These are phyloP conservation scores for Drosophila leonis DNA, from an alignment of 2,888 invertebrate species.

Conservation along the genomic window DNA sequence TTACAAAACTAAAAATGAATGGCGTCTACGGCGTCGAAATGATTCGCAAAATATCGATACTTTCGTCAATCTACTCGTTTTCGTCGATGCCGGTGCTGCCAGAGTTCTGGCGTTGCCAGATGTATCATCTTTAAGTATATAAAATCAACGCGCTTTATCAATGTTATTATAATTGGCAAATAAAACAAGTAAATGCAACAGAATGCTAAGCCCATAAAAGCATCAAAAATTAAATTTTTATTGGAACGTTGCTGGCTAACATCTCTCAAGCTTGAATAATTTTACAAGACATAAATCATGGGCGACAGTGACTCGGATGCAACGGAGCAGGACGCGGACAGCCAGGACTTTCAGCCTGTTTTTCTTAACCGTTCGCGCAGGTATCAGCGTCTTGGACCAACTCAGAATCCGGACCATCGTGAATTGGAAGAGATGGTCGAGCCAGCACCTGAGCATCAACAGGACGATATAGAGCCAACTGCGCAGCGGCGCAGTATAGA, in stretches of 20 bases:
- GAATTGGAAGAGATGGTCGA: not conserved
- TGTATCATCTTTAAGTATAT: not conserved
- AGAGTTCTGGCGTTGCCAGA: constrained; percentile 14
- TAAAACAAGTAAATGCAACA: not conserved
- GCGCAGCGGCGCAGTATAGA: constrained; percentile 11
- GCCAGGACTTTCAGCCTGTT: constrained; percentile 3
- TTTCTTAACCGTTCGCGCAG: not conserved
- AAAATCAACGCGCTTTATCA: constrained; percentile 27
- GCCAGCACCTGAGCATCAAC: not conserved
- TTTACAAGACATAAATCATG: constrained; percentile 7
- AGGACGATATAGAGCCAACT: not conserved
- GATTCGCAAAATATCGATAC: constrained; percentile 20
- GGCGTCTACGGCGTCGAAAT: constrained; percentile 54
- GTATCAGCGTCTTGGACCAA: constrained; percentile 2
- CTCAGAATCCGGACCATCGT: not conserved
- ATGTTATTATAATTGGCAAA: not conserved
- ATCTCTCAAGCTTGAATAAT: not conserved
- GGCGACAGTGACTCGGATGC: constrained; percentile 22
- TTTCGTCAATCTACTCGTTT: constrained; percentile 12
- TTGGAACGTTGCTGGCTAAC: not conserved
- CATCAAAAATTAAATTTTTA: not conserved
- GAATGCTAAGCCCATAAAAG: not conserved
- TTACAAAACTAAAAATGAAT: constrained; percentile 46
- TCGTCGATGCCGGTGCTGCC: not conserved
- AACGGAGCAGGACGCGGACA: constrained; percentile 7